Evolutionary conservation across 2,797 vertebrate genomes (phyloP).

Genomic region (Tapera naevia): DNA sequence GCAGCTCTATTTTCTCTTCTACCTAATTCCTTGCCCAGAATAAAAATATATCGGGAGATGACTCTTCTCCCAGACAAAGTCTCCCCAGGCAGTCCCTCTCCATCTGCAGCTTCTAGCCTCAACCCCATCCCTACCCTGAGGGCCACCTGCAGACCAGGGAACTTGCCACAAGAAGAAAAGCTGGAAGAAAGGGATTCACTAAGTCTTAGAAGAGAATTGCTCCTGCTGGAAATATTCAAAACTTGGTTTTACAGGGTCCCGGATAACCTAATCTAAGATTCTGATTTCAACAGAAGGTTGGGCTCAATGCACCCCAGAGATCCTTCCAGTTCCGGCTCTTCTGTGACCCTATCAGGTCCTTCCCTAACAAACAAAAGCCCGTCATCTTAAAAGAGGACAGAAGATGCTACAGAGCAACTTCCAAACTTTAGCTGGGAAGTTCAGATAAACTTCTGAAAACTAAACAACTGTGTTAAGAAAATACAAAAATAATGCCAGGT

Average conservation of each 20-base stretch:
- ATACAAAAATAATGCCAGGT: background rate
- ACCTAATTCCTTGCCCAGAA: background rate
- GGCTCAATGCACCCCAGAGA: background rate
- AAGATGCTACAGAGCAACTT: background rate
- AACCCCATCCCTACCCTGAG: background rate
- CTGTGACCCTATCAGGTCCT: background rate
- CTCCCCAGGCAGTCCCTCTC: background rate
- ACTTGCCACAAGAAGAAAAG: background rate
- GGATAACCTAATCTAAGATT: background rate
- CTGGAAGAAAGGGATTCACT: background rate
- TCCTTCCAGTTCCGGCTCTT: background rate
- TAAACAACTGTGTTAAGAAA: background rate
- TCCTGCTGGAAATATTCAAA: background rate
- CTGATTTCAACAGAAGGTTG: background rate
- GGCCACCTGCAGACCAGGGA: background rate
- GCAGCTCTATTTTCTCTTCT: background rate
- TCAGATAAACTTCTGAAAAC: background rate
- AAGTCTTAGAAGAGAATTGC: background rate
- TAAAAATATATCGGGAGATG: background rate
- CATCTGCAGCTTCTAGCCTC: background rate
- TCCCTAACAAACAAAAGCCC: background rate
- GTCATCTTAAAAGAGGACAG: background rate
- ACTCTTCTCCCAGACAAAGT: background rate
- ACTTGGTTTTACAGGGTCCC: background rate
- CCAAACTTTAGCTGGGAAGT: background rate